Conservation (phyloP, 1,140 invertebrate species). For the Drosophila ambigua region DNA sequence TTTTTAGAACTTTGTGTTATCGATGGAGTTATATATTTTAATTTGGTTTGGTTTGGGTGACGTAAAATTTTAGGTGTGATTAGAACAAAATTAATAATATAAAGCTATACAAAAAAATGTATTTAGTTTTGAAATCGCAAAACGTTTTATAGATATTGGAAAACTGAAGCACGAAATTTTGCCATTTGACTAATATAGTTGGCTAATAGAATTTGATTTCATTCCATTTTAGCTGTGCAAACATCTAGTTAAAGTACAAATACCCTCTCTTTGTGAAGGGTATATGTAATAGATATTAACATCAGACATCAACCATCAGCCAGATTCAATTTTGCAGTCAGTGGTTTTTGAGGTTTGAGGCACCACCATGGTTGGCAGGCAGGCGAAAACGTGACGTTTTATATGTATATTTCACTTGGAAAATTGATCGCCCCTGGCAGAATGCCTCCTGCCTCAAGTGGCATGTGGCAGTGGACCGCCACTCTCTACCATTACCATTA, state of each 20-base stretch:
- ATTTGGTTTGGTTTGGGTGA: neutral
- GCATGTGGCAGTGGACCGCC: conserved; percentile 9
- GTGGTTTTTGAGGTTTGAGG: conserved; percentile 26
- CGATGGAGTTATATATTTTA: no score
- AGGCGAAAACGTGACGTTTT: conserved; percentile 42
- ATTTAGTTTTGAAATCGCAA: no score
- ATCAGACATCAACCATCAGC: conserved; percentile 10
- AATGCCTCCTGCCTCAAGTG: conserved; percentile 27
- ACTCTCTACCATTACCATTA: conserved; percentile 1
- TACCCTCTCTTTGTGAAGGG: no score
- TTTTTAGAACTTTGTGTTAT: no score
- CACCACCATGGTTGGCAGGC: conserved; percentile 15
- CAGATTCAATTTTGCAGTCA: conserved; percentile 27
- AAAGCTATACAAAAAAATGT: neutral
- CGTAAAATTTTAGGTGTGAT: neutral
- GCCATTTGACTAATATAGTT: neutral
- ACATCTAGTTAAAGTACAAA: no score
- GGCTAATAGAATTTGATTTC: no score
- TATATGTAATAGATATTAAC: neutral
- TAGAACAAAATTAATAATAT: neutral
- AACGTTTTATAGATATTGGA: no score
- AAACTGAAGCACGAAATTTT: neutral
- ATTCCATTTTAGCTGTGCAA: neutral
- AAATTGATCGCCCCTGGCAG: conserved; percentile 4
- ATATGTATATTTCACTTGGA: conserved; percentile 44